A percentile compares a stretch with the other conserved stretches of the same genome.
Evolutionary conservation across 2,888 invertebrate species (phyloP).

Genomic region (Dynastes tityus): DNA sequence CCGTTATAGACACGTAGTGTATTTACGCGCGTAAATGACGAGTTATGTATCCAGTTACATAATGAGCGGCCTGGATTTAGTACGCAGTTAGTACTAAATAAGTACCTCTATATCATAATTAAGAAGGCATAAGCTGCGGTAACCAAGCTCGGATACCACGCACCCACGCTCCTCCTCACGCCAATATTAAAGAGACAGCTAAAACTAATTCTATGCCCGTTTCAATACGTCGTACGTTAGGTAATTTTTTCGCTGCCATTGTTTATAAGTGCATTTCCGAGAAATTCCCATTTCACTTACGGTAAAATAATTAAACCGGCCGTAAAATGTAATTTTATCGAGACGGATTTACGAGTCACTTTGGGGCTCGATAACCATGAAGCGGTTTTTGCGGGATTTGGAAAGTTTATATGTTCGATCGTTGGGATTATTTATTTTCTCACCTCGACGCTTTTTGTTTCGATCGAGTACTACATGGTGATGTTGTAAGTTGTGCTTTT

Average conservation of each 20-base stretch:
- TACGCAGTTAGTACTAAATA: slow-evolving; percentile 51
- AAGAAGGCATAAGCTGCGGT: slow-evolving; percentile 50
- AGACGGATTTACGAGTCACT: slow-evolving; percentile 45
- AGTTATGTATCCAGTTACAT: slow-evolving; percentile 39
- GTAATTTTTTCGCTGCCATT: slow-evolving; percentile 39
- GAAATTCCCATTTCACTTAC: slow-evolving; percentile 48
- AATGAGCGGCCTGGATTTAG: slow-evolving; percentile 51
- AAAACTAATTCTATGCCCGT: slow-evolving; percentile 47
- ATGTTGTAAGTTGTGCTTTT: neutral
- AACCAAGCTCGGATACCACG: slow-evolving; percentile 27
- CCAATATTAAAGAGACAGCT: slow-evolving; percentile 40
- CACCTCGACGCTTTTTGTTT: slow-evolving; percentile 20
- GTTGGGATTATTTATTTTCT: slow-evolving; percentile 11
- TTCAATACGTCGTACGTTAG: slow-evolving; percentile 50
- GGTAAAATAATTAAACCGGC: slow-evolving; percentile 47
- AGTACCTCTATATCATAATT: slow-evolving; percentile 55
- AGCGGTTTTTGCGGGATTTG: slow-evolving; percentile 42
- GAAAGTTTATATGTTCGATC: slow-evolving; percentile 14
- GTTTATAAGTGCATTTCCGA: slow-evolving; percentile 47
- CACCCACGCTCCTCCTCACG: slow-evolving; percentile 37
- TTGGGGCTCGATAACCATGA: slow-evolving; percentile 41
- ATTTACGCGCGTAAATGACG: slow-evolving; percentile 40
- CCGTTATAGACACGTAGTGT: slow-evolving; percentile 32
- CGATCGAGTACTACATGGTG: neutral
- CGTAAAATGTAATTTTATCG: slow-evolving; percentile 47